These are phyloP conservation scores for Mystacornis crossleyi DNA, from an alignment of 2,113 vertebrate species.

Conservation along the genomic window DNA sequence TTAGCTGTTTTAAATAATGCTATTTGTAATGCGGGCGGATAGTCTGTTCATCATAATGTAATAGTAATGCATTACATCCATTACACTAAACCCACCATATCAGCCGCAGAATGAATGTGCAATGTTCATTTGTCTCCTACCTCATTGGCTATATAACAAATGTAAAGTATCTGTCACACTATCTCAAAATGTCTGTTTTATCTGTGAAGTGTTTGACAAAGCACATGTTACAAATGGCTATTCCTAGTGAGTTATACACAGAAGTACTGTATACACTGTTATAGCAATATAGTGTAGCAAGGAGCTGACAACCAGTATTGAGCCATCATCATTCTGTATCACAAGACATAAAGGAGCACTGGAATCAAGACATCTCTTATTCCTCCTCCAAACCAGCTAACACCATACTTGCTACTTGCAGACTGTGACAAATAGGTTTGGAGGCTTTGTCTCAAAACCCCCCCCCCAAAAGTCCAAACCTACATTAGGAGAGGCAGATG, in stretches of 20 bases:
- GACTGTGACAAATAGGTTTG: not conserved
- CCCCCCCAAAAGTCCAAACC: not conserved
- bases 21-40: not conserved
- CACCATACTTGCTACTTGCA: not conserved
- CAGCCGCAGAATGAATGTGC: not conserved
- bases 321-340: not conserved
- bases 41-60: not conserved
- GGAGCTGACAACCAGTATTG: not conserved
- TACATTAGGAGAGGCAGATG: not conserved
- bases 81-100: not conserved
- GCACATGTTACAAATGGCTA: not conserved
- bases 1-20: slow-evolving; percentile 11
- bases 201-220: slow-evolving; percentile 24
- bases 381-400: not conserved
- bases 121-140: not conserved
- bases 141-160: not conserved
- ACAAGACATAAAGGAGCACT: not conserved
- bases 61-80: not conserved
- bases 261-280: not conserved
- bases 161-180: slow-evolving; percentile 6
- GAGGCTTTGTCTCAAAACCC: not conserved
- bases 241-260: not conserved
- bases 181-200: slow-evolving; percentile 30
- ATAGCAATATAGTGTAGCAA: not conserved
- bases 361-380: not conserved